Evolutionary conservation across 1,140 invertebrate species (phyloP).

Genomic region (Zaprionus inermis): DNA sequence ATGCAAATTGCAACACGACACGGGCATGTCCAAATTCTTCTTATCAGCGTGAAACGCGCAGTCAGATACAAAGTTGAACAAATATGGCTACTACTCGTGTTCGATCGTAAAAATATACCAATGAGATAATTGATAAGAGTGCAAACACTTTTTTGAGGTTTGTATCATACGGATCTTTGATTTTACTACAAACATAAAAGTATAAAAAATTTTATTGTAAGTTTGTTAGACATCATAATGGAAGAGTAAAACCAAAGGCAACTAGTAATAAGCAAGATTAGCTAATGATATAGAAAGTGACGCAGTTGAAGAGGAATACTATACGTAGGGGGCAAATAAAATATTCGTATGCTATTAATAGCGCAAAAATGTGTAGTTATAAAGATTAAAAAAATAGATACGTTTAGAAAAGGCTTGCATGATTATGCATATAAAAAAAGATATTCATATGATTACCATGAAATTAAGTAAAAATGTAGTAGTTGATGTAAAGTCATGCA

Average conservation of each 20-base stretch:
- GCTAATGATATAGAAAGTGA: not conserved
- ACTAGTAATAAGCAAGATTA: not conserved
- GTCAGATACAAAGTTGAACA: constrained; percentile 5
- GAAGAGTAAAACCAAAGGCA: not conserved
- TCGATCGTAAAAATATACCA: not conserved
- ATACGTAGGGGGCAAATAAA: not conserved
- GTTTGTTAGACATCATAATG: not conserved
- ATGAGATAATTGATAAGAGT: constrained; percentile 1
- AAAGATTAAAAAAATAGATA: not conserved
- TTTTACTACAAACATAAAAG: not conserved
- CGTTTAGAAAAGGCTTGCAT: not conserved
- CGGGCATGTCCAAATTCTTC: constrained; percentile 20
- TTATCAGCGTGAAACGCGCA: constrained; percentile 27
- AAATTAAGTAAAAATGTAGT: no score
- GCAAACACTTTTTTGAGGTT: constrained; percentile 1
- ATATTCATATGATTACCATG: no score
- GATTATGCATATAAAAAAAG: not conserved
- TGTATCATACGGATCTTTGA: not conserved
- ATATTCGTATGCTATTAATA: not conserved
- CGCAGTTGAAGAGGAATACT: not conserved
- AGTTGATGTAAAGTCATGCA: no score
- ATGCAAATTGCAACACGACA: constrained; percentile 29
- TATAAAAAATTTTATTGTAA: not conserved
- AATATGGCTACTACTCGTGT: constrained; percentile 12
- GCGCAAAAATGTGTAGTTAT: not conserved